Conservation (phyloP, 2,888 invertebrate species). For the Noctua fimbriata region DNA sequence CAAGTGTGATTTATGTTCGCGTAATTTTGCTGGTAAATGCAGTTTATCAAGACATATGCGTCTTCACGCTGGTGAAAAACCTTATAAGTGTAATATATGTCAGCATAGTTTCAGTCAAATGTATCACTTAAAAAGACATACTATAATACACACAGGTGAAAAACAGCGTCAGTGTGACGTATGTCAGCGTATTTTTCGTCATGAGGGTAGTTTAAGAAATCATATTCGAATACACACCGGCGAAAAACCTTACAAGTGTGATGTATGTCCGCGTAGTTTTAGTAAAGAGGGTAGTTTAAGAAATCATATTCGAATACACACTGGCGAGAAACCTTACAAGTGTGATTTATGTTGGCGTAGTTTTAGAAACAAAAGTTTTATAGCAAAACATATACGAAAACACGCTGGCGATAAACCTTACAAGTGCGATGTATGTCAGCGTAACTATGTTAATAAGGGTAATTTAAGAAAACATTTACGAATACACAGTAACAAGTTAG, state of each 20-base stretch:
- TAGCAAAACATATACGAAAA: not conserved
- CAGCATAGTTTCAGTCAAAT: not conserved
- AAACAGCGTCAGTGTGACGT: not conserved
- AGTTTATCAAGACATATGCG: not conserved
- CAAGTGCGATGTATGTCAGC: not conserved
- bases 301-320: not conserved
- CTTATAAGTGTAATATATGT: not conserved
- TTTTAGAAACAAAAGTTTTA: constrained; percentile 3
- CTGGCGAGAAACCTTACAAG: not conserved
- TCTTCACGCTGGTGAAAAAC: not conserved
- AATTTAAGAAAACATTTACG: not conserved
- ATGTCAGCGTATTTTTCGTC: not conserved
- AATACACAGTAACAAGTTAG: not conserved
- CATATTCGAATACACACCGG: not conserved
- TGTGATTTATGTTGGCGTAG: constrained; percentile 1
- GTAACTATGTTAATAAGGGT: not conserved
- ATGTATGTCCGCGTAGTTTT: not conserved
- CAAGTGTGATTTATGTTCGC: not conserved
- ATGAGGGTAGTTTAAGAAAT: not conserved
- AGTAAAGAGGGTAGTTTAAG: not conserved
- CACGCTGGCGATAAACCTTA: not conserved
- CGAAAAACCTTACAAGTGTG: not conserved
- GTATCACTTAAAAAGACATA: not conserved
- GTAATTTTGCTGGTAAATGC: not conserved
- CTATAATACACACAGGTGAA: not conserved